phyloP scores from a whole-genome alignment of 2,113 vertebrate genomes.

The Megalops atlanticus region DNA sequence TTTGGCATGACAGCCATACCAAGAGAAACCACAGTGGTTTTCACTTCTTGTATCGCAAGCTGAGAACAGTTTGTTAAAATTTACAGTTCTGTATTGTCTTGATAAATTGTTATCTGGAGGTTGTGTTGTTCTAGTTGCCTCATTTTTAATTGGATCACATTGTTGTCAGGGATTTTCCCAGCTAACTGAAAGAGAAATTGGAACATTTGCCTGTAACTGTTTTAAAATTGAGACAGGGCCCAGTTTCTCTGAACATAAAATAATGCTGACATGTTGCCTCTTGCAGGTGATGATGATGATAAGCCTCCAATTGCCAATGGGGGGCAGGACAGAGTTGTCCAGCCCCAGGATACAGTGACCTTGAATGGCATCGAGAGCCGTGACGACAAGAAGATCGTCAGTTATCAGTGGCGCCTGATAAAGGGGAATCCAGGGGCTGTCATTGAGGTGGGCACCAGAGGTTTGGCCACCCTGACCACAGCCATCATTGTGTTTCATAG shows the following conservation, averaged over 20 bases:
- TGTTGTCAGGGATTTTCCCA: not conserved
- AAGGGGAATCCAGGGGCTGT: constrained; percentile 52
- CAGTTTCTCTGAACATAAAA: constrained; percentile 1
- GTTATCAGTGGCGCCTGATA: constrained; percentile 76
- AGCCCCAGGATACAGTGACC: constrained; percentile 75
- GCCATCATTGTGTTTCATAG: not conserved
- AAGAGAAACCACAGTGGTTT: not conserved
- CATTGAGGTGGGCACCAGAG: constrained; percentile 71
- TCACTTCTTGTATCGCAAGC: not conserved
- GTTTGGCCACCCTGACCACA: not conserved
- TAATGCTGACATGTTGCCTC: constrained; percentile 26
- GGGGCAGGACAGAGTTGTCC: constrained; percentile 78
- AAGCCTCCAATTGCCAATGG: constrained; percentile 70
- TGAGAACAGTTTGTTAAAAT: not conserved
- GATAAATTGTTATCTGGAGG: not conserved
- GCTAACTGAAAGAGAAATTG: not conserved
- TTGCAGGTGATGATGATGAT: constrained; percentile 68
- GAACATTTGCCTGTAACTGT: not conserved
- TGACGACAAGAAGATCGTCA: constrained; percentile 68
- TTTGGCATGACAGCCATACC: not conserved
- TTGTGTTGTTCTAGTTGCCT: not conserved
- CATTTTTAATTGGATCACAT: not conserved
- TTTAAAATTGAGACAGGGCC: not conserved
- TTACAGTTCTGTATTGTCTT: not conserved
- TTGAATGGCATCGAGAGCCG: constrained; percentile 76